Evolutionary conservation across 2,888 invertebrate species (phyloP), one percentile per base, ranked within the genome.

Genomic region (Maniola hyperantus): DNA sequence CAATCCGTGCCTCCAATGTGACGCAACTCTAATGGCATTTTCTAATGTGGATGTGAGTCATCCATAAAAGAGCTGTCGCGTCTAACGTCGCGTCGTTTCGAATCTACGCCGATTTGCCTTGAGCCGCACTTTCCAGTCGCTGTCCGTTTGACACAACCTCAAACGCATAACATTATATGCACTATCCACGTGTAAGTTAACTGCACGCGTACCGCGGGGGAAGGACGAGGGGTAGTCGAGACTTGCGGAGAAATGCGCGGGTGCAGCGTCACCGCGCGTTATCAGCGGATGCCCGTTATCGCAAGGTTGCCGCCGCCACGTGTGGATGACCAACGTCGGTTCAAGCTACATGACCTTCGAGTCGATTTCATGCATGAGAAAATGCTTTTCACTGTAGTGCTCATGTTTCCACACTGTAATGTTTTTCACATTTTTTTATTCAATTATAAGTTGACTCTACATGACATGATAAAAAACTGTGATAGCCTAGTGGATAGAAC

Each of bases 231-330:
- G 58, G 62, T 70, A 50, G 77, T 34, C 46, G 61, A 48, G 44
- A 15, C 15, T 13, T 44, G 34, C 44, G 74, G 80, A 84, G 87
- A 87, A 88, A 86, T 88, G 87, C 81, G 83, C 82, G 71, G 71
- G 77, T 77, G 79, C 79, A 76, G 76, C 83, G 83, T 84, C 83
- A 76, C 73, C 70, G 73, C 75, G 70, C 74, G 79, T 84, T 90
- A 90, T 90, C 90, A 87, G 78, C 83, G 83, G 82, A 84, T 82
- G 81, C 77, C 73, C 81, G 82, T 89, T 89, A 88, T 89, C 88
- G 79, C 84, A 87, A 87, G 83, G 85, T 84, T 82, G 79, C 73
- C 61, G 71, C 72, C 73, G 78, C 84, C 88, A 88, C 89, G 88
- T 89, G 88, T 81, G 74, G 73, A 69, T 78, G 77, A 75, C 76